phyloP scores from a whole-genome alignment of 2,113 vertebrate genomes.

The Nymphicus hollandicus region DNA sequence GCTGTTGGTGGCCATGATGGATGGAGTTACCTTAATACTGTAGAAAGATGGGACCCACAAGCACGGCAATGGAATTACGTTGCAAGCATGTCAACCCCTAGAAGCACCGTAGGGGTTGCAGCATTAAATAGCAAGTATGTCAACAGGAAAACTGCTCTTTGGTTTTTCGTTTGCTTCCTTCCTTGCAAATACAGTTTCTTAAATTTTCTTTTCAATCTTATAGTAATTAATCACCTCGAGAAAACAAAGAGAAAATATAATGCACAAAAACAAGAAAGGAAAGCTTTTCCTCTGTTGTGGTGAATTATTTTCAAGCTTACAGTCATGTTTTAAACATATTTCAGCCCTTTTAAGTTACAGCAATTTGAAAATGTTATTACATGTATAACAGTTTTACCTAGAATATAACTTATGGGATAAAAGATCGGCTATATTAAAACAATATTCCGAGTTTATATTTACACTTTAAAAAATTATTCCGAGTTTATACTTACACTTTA shows the following conservation, averaged over 20 bases:
- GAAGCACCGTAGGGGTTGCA: conserved; percentile 93
- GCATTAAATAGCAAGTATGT: conserved; percentile 94
- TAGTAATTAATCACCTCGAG: neutral
- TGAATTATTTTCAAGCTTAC: neutral
- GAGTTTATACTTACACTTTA: neutral
- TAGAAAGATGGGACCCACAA: conserved; percentile 97
- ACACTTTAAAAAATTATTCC: neutral
- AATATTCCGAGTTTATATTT: neutral
- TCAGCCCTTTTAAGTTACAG: neutral
- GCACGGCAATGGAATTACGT: conserved; percentile 97
- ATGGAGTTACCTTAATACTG: conserved; percentile 97
- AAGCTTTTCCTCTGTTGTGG: neutral
- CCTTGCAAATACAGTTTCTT: neutral
- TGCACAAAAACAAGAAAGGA: neutral
- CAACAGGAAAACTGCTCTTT: neutral
- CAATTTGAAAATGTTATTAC: neutral
- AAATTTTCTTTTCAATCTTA: neutral
- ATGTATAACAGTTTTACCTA: neutral
- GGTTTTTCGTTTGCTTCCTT: neutral
- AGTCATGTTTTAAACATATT: neutral
- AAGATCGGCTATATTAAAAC: neutral
- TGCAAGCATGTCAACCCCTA: conserved; percentile 94
- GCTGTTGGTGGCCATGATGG: conserved; percentile 96
- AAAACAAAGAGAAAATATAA: neutral
- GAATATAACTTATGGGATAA: neutral